phyloP scores from a whole-genome alignment of 2,797 vertebrate species.

The Darevskia nairensis region DNA sequence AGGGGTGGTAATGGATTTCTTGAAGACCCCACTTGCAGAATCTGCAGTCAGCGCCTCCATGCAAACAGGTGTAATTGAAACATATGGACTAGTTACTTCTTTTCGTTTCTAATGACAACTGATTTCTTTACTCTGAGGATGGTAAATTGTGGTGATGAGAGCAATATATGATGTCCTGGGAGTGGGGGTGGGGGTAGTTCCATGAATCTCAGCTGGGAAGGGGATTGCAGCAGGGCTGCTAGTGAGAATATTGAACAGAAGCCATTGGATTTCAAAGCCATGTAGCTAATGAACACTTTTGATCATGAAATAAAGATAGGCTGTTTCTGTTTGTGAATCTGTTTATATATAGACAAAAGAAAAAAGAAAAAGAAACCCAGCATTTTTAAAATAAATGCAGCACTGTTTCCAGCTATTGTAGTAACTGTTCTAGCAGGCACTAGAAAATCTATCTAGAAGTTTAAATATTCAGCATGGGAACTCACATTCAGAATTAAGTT shows the following conservation, averaged over 20 bases:
- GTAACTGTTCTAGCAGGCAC: conserved; percentile 30
- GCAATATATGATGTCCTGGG: conserved; percentile 31
- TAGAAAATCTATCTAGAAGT: conserved; percentile 21
- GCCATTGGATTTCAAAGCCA: conserved; percentile 39
- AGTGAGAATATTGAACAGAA: conserved; percentile 37
- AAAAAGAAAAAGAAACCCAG: neutral
- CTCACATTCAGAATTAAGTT: conserved; percentile 14
- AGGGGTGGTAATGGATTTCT: neutral
- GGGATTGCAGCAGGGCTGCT: neutral
- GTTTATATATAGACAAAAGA: conserved; percentile 12
- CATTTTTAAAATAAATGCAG: conserved; percentile 59
- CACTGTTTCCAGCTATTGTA: conserved; percentile 25
- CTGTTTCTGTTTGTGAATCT: conserved; percentile 30
- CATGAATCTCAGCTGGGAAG: conserved; percentile 38
- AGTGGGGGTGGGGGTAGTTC: conserved; percentile 26
- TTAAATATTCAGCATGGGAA: neutral
- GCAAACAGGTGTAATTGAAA: neutral
- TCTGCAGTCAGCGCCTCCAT: neutral
- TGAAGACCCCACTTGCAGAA: neutral
- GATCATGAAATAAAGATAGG: conserved; percentile 47
- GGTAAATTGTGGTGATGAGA: conserved; percentile 36
- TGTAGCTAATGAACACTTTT: conserved; percentile 47
- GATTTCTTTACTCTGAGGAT: conserved; percentile 49
- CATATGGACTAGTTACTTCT: conserved; percentile 21
- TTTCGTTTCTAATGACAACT: conserved; percentile 47